phyloP scores from a whole-genome alignment of 2,113 vertebrate genomes.

The Tricholaema leucomelas region DNA sequence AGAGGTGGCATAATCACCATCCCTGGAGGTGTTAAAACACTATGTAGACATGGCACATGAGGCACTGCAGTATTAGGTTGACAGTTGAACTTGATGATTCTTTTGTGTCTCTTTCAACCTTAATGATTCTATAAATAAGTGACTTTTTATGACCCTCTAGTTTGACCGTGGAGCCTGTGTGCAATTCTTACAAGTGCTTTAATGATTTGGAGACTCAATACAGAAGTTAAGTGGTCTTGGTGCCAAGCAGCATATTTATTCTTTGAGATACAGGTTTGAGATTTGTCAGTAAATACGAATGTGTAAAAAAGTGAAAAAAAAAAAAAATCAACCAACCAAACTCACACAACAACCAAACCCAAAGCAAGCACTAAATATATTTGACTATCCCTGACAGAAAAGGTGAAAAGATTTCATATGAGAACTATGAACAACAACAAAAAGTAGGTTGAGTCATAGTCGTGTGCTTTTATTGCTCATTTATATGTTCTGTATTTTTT shows the following conservation, averaged over 20 bases:
- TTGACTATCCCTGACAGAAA: neutral
- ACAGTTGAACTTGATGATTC: too few species aligned
- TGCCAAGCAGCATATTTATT: neutral
- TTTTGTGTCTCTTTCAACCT: too few species aligned
- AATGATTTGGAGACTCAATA: neutral
- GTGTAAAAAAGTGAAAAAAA: neutral
- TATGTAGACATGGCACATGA: too few species aligned
- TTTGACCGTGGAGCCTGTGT: neutral
- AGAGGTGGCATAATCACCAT: too few species aligned
- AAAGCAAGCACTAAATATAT: neutral
- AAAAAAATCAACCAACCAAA: neutral
- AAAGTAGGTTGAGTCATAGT: neutral
- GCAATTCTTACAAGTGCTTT: accelerated
- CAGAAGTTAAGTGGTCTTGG: neutral
- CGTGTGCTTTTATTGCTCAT: neutral
- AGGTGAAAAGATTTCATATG: neutral
- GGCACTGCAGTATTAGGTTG: too few species aligned
- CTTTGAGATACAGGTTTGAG: neutral
- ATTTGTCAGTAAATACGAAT: neutral
- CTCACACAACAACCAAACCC: accelerated
- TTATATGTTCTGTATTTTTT: neutral
- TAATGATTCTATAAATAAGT: neutral
- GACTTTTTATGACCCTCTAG: neutral
- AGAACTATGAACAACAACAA: neutral
- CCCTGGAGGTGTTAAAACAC: too few species aligned